These are phyloP conservation scores for Brenthis ino DNA, from an alignment of 2,888 invertebrate species.

Conservation along the genomic window DNA sequence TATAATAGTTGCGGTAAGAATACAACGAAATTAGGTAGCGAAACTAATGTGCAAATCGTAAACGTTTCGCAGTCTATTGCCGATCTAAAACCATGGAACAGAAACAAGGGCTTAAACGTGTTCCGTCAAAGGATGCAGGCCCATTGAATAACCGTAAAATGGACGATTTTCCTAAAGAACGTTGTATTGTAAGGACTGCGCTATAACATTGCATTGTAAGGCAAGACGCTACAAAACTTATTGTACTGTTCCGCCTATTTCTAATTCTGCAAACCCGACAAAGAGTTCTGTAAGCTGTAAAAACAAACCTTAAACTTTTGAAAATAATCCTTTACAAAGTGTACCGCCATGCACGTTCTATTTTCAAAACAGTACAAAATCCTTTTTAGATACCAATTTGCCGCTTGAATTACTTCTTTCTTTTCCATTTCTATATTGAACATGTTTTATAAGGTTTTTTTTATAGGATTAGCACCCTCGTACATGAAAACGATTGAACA, in stretches of 20 bases:
- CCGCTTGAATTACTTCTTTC: constrained; percentile 71
- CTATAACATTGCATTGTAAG: constrained; percentile 50
- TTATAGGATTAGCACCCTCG: constrained; percentile 43
- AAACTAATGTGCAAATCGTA: constrained; percentile 45
- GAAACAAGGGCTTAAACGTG: constrained; percentile 58
- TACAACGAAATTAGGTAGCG: constrained; percentile 45
- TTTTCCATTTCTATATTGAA: constrained; percentile 54
- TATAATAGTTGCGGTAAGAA: constrained; percentile 35
- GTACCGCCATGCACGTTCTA: constrained; percentile 63
- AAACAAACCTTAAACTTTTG: constrained; percentile 71
- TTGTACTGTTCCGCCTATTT: constrained; percentile 53
- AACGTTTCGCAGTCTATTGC: constrained; percentile 59
- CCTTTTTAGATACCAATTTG: constrained; percentile 78
- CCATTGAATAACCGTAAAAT: constrained; percentile 68
- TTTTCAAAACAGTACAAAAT: constrained; percentile 81
- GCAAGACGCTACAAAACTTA: constrained; percentile 48
- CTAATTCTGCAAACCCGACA: constrained; percentile 64
- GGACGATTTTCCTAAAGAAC: constrained; percentile 53
- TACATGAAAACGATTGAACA: constrained; percentile 20
- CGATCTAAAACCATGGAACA: constrained; percentile 65
- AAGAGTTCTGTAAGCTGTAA: constrained; percentile 78
- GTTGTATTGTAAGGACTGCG: constrained; percentile 35
- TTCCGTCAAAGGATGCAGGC: constrained; percentile 59
- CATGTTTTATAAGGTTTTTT: constrained; percentile 62
- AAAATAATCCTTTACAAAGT: constrained; percentile 75